These are phyloP conservation scores for Zoanthus sociatus DNA, from an alignment of 92 coral and sea anemone species.

Conservation along the genomic window DNA sequence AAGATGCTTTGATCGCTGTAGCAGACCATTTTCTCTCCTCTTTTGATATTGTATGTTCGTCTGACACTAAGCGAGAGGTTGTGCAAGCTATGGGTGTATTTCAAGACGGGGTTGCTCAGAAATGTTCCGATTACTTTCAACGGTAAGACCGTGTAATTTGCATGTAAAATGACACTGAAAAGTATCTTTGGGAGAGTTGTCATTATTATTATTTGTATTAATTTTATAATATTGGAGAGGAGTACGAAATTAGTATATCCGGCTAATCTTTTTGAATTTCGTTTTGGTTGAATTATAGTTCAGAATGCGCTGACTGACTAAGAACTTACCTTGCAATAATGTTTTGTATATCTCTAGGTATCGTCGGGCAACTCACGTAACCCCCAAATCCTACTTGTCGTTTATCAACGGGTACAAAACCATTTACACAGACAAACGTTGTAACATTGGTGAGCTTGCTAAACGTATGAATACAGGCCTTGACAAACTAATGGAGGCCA, in stretches of 20 bases:
- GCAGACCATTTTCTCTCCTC: constrained; percentile 91
- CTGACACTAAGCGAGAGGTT: constrained; percentile 80
- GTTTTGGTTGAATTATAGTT: too few relatives aligned
- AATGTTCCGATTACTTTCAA: constrained; percentile 91
- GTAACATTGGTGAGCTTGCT: constrained; percentile 88
- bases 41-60: constrained; percentile 85
- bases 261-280: too few relatives aligned
- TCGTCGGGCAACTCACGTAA: constrained; percentile 98
- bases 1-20: constrained; percentile 97
- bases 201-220: too few relatives aligned
- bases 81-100: constrained; percentile 97
- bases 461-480: constrained; percentile 95
- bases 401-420: constrained; percentile 96
- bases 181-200: too few relatives aligned
- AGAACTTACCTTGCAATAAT: not conserved
- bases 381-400: constrained; percentile 94
- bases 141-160: constrained; percentile 55
- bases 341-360: constrained; percentile 54
- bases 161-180: too few relatives aligned
- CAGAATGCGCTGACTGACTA: not conserved
- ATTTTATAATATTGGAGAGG: too few relatives aligned
- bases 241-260: too few relatives aligned
- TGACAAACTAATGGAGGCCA: constrained; percentile 97
- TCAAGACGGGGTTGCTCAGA: constrained; percentile 94
- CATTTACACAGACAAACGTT: constrained; percentile 82